Evolutionary conservation across 2,113 vertebrate species (phyloP).

Genomic region (Clarias macrocephalus): DNA sequence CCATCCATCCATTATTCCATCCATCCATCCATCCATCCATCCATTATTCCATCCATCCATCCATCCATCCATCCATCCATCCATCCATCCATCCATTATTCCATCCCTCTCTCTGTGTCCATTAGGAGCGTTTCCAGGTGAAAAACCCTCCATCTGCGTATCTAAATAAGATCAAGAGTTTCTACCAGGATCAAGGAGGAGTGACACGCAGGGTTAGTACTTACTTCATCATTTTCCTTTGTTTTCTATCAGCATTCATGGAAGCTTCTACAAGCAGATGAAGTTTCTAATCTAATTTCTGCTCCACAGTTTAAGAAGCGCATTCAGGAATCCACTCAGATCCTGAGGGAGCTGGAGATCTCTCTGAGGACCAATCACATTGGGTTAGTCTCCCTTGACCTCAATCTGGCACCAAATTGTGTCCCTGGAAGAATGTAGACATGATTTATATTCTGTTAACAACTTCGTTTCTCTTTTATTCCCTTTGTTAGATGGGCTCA

Average conservation of each 20-base stretch:
- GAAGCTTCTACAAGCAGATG: neutral
- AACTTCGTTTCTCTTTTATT: neutral
- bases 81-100: neutral
- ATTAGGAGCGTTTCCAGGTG: conserved; percentile 93
- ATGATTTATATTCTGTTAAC: neutral
- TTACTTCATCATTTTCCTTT: neutral
- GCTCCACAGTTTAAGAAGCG: conserved; percentile 75
- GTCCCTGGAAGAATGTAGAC: neutral
- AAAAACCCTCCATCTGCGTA: conserved; percentile 90
- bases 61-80: conserved; percentile 6
- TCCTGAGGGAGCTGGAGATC: conserved; percentile 93
- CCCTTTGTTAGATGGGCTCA: conserved; percentile 78
- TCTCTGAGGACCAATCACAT: conserved; percentile 97
- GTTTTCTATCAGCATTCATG: neutral
- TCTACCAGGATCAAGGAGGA: conserved; percentile 87
- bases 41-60: neutral
- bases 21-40: neutral
- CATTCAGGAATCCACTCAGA: conserved; percentile 89
- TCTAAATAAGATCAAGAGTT: conserved; percentile 88
- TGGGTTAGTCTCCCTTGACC: conserved; percentile 73
- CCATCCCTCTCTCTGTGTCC: neutral
- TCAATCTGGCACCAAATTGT: neutral
- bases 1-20: neutral
- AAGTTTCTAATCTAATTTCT: neutral
- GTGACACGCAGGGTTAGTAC: conserved; percentile 83